Evolutionary conservation across 2,113 vertebrate species (phyloP).

Genomic region (Pelecanus crispus): DNA sequence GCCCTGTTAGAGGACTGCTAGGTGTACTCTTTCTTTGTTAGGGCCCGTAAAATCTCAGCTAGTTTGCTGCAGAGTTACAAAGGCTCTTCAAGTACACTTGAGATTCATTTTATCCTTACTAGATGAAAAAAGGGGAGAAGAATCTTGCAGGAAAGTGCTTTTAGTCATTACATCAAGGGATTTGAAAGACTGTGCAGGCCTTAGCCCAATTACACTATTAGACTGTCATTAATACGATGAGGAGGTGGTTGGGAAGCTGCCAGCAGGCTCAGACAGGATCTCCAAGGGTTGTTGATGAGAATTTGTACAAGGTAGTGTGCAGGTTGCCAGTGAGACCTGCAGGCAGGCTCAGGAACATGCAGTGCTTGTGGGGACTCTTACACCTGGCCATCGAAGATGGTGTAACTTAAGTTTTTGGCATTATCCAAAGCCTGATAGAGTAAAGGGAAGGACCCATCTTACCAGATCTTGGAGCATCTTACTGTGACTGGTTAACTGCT

Average conservation of each 20-base stretch:
- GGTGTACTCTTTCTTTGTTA: background rate
- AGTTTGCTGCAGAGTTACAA: background rate
- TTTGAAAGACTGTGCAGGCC: background rate
- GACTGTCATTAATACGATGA: background rate
- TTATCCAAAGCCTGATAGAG: background rate
- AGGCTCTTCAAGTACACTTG: background rate
- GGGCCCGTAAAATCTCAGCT: background rate
- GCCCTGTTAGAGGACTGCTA: background rate
- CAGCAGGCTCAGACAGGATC: background rate
- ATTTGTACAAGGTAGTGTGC: background rate
- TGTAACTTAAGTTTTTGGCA: background rate
- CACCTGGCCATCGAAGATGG: background rate
- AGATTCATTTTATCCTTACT: background rate
- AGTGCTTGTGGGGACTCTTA: background rate
- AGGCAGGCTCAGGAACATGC: background rate
- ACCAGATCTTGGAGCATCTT: background rate
- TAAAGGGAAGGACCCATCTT: background rate
- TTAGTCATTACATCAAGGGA: background rate
- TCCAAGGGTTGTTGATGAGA: background rate
- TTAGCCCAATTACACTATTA: background rate
- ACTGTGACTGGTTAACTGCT: background rate
- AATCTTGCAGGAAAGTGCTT: slow-evolving; percentile 7
- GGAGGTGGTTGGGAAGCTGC: background rate
- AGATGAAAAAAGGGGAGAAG: background rate
- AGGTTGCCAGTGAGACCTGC: background rate